phyloP scores from a whole-genome alignment of 64 coral and sea anemone genomes.

The Actinia equina region DNA sequence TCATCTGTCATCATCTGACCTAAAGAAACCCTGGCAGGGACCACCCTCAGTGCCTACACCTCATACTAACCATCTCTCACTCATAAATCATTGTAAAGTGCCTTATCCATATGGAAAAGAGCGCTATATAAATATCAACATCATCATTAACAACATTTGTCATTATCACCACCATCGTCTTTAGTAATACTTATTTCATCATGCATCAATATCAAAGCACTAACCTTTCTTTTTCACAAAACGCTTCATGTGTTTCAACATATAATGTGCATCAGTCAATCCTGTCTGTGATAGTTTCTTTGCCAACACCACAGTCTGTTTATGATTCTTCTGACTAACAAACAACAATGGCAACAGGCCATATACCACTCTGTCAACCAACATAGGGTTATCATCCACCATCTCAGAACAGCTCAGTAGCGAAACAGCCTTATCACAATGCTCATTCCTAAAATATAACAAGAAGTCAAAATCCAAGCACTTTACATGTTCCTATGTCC shows the following conservation, averaged over 20 bases:
- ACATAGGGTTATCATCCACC: constrained; percentile 4
- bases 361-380: constrained; percentile 59
- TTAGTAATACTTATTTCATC: background rate
- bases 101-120: too few species aligned
- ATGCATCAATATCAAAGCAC: background rate
- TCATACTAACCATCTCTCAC: too few species aligned
- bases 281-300: constrained; percentile 31
- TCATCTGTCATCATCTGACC: too few species aligned
- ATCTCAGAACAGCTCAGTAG: constrained; percentile 37
- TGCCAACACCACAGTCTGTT: constrained; percentile 35
- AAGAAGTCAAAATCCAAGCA: background rate
- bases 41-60: too few species aligned
- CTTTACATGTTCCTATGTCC: too few species aligned
- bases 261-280: constrained; percentile 38
- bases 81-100: too few species aligned
- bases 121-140: too few species aligned
- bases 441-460: constrained; percentile 50
- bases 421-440: constrained; percentile 39
- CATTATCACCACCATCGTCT: too few species aligned
- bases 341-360: constrained; percentile 36
- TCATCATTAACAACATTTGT: too few species aligned
- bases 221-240: constrained; percentile 69
- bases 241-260: constrained; percentile 51
- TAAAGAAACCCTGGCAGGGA: too few species aligned
- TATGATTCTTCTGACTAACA: constrained; percentile 29